Evolutionary conservation across 2,888 invertebrate genomes (phyloP), one percentile per base, ranked within the genome.

Genomic region (Caenorhabditis macrosperma): DNA sequence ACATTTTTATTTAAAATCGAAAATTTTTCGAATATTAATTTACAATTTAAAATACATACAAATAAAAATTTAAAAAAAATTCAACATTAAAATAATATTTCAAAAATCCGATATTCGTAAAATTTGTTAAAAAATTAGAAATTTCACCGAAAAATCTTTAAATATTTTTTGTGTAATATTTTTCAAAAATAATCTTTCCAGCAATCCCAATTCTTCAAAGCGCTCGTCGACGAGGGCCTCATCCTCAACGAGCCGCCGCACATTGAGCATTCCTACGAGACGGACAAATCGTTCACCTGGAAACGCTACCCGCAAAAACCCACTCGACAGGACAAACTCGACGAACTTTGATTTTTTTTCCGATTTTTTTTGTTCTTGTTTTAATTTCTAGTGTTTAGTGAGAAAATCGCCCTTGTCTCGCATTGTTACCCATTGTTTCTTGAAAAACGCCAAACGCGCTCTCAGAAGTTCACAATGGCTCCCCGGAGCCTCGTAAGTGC

Each of bases 261-360:
- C n/a, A 66, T 88, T 59, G 84, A 87, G 69, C 89, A 88, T 78
- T 79, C 82, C 7, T 85, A 85, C 89, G 84, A 83, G 24, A 87
- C 82, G 38, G 88, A 89, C 64, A 78, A 83, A 22, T 60, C 83
- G 30, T 80, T 87, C 61, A 82, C 85, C 9, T 88, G 88, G 88
- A 78, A 84, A 24, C 64, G 80, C 22, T 79, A 59, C 77, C 63
- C 83, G 7, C 60, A 76, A 20, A 83, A 87, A 61, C 81, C 86
- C 59, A 87, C 63, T 4, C 81, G 87, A 33, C 78, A 87, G 66
- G 85, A 86, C 67, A 88, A 88, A 67, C 78, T 88, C 48, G 88
- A 88, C 74, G 88, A 88, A 66, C 76, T 87, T 24, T 78, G 64
- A 68, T 59, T 55, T 28, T 55, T 61, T 12, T 41, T 17, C 44